Evolutionary conservation across 1,140 invertebrate species (phyloP), one percentile per base, ranked within the genome.

Genomic region (Atta texana): DNA sequence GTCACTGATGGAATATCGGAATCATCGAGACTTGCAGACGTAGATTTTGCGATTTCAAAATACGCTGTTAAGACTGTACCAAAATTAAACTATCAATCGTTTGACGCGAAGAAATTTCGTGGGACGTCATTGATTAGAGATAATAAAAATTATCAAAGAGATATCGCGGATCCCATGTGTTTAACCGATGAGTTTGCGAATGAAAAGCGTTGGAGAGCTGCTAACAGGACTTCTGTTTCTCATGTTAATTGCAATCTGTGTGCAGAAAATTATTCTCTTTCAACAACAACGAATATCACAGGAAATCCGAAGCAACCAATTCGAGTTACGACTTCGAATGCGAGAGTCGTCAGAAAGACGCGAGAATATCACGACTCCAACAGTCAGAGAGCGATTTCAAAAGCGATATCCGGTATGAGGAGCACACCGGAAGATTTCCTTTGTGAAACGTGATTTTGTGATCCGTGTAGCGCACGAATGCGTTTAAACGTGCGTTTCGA

Each of bases 361-460:
- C 55, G 55, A 16, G 39, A 75, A 75, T 44, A 59, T 57, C 55
- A 34, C 39, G 24, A 74, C 31, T 53, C 24, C 31, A 31, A 14
- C 63, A 21, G n/a, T 3, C 49, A 16, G 31, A 39, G 7, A 14
- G 34, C n/a, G n/a, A n/a, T 49, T 14, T 84, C 64, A 16, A 90
- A 34, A 21, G 57, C 61, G 16, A 76, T 87, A 18, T 69, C 71
- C 0, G 92, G 92, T 5, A 88, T 92, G 86, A 90, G 81, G 55
- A 89, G 88, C 34, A 89, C 89, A n/a, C 92, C 92, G 3, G 92
- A 92, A 53, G 91, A 92, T 31, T 92, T 92, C 21, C 69, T 88
- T 24, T 82, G 74, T 21, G 90, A 92, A 59, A 90, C 91, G 57
- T 92, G 92, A 92, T 59, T 84, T 3, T 6, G 21, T 18, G 66